Evolutionary conservation across 2,888 invertebrate species (phyloP).

Genomic region (Philonicus albiceps): DNA sequence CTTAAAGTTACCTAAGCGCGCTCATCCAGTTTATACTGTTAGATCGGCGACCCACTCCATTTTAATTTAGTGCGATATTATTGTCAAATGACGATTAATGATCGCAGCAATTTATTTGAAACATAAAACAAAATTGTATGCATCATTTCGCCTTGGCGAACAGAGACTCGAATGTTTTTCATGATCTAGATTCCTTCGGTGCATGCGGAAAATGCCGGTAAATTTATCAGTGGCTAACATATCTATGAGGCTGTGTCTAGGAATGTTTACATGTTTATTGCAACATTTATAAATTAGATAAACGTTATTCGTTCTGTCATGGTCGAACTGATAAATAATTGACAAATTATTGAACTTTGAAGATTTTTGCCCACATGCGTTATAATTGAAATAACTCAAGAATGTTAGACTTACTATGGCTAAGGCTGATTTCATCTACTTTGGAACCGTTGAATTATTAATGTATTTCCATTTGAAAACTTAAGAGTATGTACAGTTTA

Average conservation of each 20-base stretch:
- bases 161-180: neutral
- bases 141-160: neutral
- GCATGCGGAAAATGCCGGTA: neutral
- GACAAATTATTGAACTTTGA: neutral
- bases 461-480: neutral
- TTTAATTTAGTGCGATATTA: slow-evolving; percentile 9
- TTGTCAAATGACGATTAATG: slow-evolving; percentile 15
- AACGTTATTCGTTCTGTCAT: neutral
- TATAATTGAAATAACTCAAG: neutral
- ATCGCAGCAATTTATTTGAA: neutral
- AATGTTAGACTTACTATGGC: neutral
- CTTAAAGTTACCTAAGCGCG: neutral
- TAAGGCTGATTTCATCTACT: neutral
- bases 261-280: neutral
- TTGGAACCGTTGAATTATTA: neutral
- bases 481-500: neutral
- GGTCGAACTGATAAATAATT: neutral
- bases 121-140: neutral
- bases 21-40: slow-evolving; percentile 3
- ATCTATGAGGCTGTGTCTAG: neutral
- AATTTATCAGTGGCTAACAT: neutral
- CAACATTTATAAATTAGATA: neutral
- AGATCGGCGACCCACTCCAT: neutral
- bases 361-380: neutral
- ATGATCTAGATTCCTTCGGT: neutral